A percentile compares a stretch with the other conserved stretches of the same genome.
Conservation (phyloP, 2,888 invertebrate species). For the Apomyelois bistriatella region DNA sequence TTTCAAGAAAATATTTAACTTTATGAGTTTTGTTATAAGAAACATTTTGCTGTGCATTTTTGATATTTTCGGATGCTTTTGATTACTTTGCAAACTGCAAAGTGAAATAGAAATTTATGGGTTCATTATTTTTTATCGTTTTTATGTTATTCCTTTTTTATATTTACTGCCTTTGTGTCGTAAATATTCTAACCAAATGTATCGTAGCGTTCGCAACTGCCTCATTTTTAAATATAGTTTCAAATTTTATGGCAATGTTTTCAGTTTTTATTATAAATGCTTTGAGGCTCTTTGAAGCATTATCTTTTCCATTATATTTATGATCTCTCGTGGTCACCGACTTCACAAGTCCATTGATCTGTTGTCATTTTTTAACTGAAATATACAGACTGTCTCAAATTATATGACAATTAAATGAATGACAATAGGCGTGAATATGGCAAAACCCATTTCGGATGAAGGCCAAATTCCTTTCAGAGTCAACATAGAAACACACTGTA, state of each 20-base stretch:
- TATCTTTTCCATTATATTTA: neutral
- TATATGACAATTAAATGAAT: neutral
- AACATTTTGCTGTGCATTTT: neutral
- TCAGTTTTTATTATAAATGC: neutral
- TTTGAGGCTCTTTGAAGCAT: neutral
- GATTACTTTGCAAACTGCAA: slow-evolving; percentile 1
- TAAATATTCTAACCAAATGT: neutral
- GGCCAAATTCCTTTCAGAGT: neutral
- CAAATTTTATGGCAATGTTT: neutral
- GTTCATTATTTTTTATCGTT: neutral
- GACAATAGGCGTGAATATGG: neutral
- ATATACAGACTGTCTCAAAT: neutral
- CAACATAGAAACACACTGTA: neutral
- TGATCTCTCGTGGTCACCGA: neutral
- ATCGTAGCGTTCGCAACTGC: neutral
- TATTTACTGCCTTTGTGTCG: slow-evolving; percentile 5
- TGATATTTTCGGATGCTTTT: too few species aligned
- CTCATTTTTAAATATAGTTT: neutral
- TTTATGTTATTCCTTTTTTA: neutral
- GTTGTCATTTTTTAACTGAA: neutral
- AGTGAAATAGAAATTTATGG: slow-evolving; percentile 1
- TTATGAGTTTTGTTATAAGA: neutral
- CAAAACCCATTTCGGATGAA: neutral
- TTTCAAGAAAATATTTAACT: neutral
- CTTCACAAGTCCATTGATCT: neutral